Evolutionary conservation across 2,888 invertebrate species (phyloP), one percentile per base, ranked within the genome.

Genomic region (Drosophila leonis): DNA sequence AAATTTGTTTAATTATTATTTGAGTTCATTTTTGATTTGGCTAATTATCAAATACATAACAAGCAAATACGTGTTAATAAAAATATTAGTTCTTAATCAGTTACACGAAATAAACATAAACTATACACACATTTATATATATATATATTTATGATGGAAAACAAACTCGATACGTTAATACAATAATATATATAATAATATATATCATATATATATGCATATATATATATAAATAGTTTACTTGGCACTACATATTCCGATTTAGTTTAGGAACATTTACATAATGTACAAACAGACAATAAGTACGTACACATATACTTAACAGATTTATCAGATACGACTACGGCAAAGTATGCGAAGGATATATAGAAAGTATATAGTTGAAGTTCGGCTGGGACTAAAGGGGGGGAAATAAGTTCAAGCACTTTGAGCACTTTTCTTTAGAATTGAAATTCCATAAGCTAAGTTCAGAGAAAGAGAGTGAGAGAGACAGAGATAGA

Each of bases 211-310:
- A 75, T 62, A 12, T 61, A 49, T 44, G 29, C 44, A 46, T 54
- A 42, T 56, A 12, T 64, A 24, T 73, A 73, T 65, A 15, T 65
- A 44, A 54, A 51, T 78, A 66, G 60, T 75, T 33, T 44, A 57
- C 64, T 61, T 71, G 75, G 75, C 75, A 18, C 86, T 83, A 83
- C 83, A 78, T 72, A 78, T 56, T 70, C 68, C 59, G 70, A 55
- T 80, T 49, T 76, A 80, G 76, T 65, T 64, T 61, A 90, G 88
- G 90, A 90, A 88, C 88, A 88, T 91, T 91, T 91, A 87, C 87
- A 91, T 84, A 90, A 88, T 88, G 78, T 90, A 88, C 89, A 88
- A 80, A 84, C 80, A 75, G 78, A 88, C 89, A 72, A 66, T 64
- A 67, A 68, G 57, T 68, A 70, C 64, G 71, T 60, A 69, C 67